Evolutionary conservation across 2,797 vertebrate species (phyloP), one percentile per base, ranked within the genome.

Genomic region (Hylomyscus alleni): DNA sequence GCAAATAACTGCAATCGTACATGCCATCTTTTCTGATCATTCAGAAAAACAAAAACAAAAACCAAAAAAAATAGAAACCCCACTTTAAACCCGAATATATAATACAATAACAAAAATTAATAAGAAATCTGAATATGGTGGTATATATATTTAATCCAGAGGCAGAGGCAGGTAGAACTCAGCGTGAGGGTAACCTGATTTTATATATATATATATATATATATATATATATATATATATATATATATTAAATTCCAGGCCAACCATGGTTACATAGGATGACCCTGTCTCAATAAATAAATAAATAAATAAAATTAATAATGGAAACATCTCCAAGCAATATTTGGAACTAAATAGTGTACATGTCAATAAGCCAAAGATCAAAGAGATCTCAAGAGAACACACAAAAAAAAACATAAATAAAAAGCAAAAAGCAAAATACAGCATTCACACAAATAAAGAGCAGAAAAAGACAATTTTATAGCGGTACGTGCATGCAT

Each of bases 41-140:
- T 60, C 40, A 76, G 44, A 76, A 11, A 81, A n/a, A 56, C 78
- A 69, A 76, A 86, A 65, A 69, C 6, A n/a, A 69, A 67, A n/a
- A n/a, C 14, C 15, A 17, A 78, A 37, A 83, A 88, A 65, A 78
- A 37, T 77, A 88, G 56, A 80, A 54, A 54, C 13, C 13, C 52
- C 52, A 85, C 54, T 13, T 67, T 50, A 76, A 86, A 86, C 92
- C 52, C 67, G 93, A 44, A 83, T 69, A 24, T n/a, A 93, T n/a
- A 87, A 90, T 40, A 34, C 60, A 85, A 34, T 22, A 56, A 50
- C 4, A 56, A 52, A 10, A 77, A 77, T 76, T 77, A 40, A 40
- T 56, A 40, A 60, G 22, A 56, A 5, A 82, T 22, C n/a, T n/a
- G 19, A 12, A 13, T 54, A 56, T 37, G 20, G 11, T 37, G 54